These are phyloP conservation scores for Malurus melanocephalus DNA, from an alignment of 2,113 vertebrate species.

Conservation along the genomic window DNA sequence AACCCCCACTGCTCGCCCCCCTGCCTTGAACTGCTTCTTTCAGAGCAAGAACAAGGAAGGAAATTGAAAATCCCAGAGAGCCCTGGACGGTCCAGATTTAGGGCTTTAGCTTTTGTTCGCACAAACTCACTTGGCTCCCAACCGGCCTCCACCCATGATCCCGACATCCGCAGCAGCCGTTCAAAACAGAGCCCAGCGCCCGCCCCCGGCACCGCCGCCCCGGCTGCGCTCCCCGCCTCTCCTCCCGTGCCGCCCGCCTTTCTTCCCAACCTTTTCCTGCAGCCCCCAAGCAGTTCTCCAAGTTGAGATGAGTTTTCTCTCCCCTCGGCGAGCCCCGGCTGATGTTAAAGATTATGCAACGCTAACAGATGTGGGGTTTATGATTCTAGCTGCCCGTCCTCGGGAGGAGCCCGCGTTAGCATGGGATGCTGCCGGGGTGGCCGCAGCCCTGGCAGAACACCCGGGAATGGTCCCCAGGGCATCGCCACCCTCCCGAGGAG, in stretches of 20 bases:
- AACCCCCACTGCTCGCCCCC: rapidly evolving
- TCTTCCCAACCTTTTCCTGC: background rate
- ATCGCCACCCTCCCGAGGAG: background rate
- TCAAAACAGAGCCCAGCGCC: slow-evolving; percentile 72
- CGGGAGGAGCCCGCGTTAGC: background rate
- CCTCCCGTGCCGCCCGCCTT: background rate
- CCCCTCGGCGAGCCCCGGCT: background rate
- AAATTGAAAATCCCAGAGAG: slow-evolving; percentile 80
- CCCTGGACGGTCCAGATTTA: slow-evolving; percentile 82
- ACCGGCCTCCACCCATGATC: slow-evolving; percentile 86
- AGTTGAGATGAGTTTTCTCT: background rate
- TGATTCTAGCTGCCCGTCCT: background rate
- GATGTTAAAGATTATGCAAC: slow-evolving; percentile 16
- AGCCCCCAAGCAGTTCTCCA: background rate
- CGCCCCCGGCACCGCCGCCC: background rate
- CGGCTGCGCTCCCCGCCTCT: background rate
- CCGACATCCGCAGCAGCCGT: slow-evolving; percentile 79
- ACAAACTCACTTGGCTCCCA: slow-evolving; percentile 79
- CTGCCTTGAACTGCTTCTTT: slow-evolving; percentile 64
- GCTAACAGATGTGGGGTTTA: slow-evolving; percentile 41
- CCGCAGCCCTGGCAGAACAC: background rate
- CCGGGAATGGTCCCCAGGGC: background rate
- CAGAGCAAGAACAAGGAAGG: slow-evolving; percentile 92
- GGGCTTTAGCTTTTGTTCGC: slow-evolving; percentile 87
- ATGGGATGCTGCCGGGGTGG: background rate